These are phyloP conservation scores for Gorsachius goisagi DNA, from an alignment of 2,113 vertebrate genomes.

Conservation along the genomic window DNA sequence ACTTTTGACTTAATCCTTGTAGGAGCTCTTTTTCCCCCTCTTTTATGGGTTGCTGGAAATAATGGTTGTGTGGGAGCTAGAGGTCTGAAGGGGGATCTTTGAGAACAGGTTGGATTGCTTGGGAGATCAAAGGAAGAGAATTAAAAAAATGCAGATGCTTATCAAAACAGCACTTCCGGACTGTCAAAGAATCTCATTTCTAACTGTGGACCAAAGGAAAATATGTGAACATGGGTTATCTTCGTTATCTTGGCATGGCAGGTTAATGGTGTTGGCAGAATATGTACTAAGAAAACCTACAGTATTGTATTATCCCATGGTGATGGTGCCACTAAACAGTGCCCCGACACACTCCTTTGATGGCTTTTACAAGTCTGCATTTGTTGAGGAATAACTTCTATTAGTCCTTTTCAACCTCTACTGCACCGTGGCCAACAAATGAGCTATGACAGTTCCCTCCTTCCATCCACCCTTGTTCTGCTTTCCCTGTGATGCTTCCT, in stretches of 20 bases:
- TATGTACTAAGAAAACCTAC: not conserved
- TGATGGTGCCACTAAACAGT: not conserved
- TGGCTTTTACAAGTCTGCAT: not conserved
- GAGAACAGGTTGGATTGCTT: conserved; percentile 35
- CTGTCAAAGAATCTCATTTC: not conserved
- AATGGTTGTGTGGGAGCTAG: conserved; percentile 18
- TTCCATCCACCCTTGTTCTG: not conserved
- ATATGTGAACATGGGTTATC: conserved; percentile 35
- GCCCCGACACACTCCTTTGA: not conserved
- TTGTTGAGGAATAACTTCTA: not conserved
- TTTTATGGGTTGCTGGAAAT: not conserved
- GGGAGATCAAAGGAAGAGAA: conserved; percentile 51
- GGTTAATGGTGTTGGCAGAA: conserved; percentile 14
- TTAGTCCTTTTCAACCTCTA: not conserved
- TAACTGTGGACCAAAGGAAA: not conserved
- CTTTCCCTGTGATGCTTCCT: not conserved
- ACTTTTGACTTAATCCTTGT: not conserved
- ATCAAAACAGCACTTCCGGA: not conserved
- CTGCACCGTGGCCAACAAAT: not conserved
- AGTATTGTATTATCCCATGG: not conserved
- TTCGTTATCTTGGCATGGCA: not conserved
- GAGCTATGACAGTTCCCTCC: not conserved
- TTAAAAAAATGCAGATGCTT: conserved; percentile 38
- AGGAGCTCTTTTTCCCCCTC: accelerated
- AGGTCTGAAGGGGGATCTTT: not conserved